These are phyloP conservation scores for Ammospiza maritima DNA, from an alignment of 2,797 vertebrate species.

Conservation along the genomic window DNA sequence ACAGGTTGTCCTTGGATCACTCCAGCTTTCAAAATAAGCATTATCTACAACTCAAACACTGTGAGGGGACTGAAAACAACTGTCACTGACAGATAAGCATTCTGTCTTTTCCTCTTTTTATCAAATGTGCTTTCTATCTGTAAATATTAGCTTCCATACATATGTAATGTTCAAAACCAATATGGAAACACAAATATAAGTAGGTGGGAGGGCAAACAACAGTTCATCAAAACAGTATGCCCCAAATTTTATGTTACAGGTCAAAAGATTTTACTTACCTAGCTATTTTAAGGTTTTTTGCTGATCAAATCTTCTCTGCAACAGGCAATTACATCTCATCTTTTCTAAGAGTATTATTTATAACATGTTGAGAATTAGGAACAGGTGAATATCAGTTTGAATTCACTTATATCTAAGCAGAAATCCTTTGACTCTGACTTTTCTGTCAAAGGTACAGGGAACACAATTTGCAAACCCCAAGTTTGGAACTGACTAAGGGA, in stretches of 20 bases:
- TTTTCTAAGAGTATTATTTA: neutral
- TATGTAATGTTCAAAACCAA: neutral
- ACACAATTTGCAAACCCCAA: neutral
- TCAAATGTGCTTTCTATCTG: neutral
- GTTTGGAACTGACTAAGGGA: neutral
- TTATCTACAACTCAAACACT: slow-evolving; percentile 14
- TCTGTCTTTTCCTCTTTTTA: neutral
- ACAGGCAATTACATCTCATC: neutral
- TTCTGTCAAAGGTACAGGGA: neutral
- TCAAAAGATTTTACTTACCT: neutral
- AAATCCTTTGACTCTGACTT: neutral
- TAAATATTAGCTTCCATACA: neutral
- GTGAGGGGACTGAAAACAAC: slow-evolving; percentile 18
- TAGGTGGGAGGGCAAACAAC: neutral
- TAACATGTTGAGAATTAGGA: neutral
- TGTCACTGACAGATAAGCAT: slow-evolving; percentile 19
- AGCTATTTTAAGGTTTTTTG: neutral
- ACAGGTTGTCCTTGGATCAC: neutral
- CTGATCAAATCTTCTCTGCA: neutral
- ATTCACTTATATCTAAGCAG: neutral
- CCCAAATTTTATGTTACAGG: neutral
- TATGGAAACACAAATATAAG: slow-evolving; percentile 36
- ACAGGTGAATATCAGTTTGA: neutral
- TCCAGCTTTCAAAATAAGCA: slow-evolving; percentile 35
- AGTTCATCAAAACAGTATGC: neutral